Evolutionary conservation across 2,797 vertebrate genomes (phyloP), one percentile per base, ranked within the genome.

Genomic region (Staurois parvus): DNA sequence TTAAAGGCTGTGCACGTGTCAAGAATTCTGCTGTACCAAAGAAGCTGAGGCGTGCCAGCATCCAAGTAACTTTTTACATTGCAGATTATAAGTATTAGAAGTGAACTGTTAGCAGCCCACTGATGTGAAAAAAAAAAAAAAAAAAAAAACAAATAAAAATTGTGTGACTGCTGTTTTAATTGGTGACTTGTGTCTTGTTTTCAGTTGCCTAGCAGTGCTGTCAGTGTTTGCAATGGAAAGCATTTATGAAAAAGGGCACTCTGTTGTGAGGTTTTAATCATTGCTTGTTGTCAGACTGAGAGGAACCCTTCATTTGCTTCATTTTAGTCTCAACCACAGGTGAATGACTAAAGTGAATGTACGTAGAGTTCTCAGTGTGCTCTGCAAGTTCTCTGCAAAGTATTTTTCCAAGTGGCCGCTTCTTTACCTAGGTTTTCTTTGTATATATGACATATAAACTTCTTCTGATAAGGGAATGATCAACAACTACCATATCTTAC

Each of bases 131-230:
- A 78, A 76, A 78, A 78, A 64, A 30, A 21, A 66, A 72, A 15
- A 79, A 15, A 72, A 76, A 73, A 76, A 78, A 78, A 64, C 42
- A 21, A 66, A 72, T 24, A 79, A 15, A 72, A 76, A 73, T 77
- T 8, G 28, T 29, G 8, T 74, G 56, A 69, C 80, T 83, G 75
- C 80, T 83, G 85, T 59, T 87, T 78, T 83, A 79, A 83, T 83
- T 79, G 56, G 69, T 28, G 52, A 48, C 26, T 74, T 86, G n/a
- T 78, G 29, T 73, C 37, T 12, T 74, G 12, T 68, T 83, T 30
- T 83, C 52, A 37, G 72, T 78, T 59, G 77, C 70, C 56, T 78
- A 73, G 66, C 72, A n/a, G 37, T 72, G 68, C 79, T 72, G 84
- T 82, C 74, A 37, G 67, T 73, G 19, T 30, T 29, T 81, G 73